A percentile compares a stretch with the other conserved stretches of the same genome.
phyloP scores from a whole-genome alignment of 1,140 invertebrate genomes.

The Tetramorium parvispinum region DNA sequence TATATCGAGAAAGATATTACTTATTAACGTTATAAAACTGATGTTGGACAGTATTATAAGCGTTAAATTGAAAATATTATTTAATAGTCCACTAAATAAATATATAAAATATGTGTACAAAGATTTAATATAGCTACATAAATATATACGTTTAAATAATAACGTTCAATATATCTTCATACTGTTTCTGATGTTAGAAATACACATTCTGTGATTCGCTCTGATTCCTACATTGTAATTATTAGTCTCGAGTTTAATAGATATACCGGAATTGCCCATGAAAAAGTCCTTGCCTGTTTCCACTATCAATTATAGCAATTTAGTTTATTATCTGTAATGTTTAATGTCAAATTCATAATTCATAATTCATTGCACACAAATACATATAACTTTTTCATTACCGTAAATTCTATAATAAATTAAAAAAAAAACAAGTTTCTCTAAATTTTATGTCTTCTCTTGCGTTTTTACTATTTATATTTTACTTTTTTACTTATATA shows the following conservation, averaged over 20 bases:
- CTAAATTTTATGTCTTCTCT: no score
- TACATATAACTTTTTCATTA: background rate
- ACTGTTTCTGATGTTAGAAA: background rate
- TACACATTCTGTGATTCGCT: background rate
- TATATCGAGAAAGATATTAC: no score
- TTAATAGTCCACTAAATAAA: background rate
- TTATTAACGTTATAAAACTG: no score
- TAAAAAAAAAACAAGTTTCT: no score
- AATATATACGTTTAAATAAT: background rate
- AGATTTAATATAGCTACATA: background rate
- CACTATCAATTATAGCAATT: background rate
- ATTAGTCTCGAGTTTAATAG: background rate
- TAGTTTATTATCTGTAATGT: background rate
- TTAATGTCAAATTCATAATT: background rate
- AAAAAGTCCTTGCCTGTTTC: constrained; percentile 1
- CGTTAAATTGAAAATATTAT: background rate
- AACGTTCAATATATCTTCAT: background rate
- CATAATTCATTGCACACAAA: background rate
- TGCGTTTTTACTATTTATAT: no score
- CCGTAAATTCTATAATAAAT: no score
- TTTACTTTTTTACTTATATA: background rate
- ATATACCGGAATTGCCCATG: background rate
- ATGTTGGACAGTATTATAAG: background rate
- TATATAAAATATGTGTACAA: background rate
- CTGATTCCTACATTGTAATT: background rate